Conservation (phyloP, 2,113 vertebrate genomes). For the Otocyon megalotis region DNA sequence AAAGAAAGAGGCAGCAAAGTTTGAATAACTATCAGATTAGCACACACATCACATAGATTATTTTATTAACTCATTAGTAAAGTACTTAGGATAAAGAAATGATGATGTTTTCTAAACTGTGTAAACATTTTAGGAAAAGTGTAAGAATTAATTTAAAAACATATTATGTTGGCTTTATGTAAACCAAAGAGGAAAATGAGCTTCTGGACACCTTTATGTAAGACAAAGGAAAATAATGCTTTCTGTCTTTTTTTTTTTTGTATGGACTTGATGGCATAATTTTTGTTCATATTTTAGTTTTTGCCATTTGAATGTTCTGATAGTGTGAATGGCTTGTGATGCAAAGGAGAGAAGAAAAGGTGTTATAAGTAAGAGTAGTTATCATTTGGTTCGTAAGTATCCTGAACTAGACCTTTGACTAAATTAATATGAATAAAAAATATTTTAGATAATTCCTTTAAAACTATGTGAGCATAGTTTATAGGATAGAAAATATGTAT, state of each 20-base stretch:
- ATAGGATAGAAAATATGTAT: neutral
- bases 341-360: neutral
- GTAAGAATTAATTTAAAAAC: neutral
- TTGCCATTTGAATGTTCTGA: neutral
- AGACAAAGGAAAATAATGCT: neutral
- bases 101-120: neutral
- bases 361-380: neutral
- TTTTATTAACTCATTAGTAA: conserved; percentile 61
- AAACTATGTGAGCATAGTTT: neutral
- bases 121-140: neutral
- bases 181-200: neutral
- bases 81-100: conserved; percentile 55
- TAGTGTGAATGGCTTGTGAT: neutral
- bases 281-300: neutral
- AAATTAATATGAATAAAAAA: neutral
- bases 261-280: neutral
- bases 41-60: conserved; percentile 32
- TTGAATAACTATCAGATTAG: conserved; percentile 78
- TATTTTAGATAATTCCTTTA: neutral
- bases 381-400: neutral
- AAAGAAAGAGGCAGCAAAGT: conserved; percentile 35
- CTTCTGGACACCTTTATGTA: neutral
- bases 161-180: neutral
- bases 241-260: neutral
- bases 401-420: neutral